Evolutionary conservation across 2,797 vertebrate species (phyloP).

Genomic region (Apodemus agrarius): DNA sequence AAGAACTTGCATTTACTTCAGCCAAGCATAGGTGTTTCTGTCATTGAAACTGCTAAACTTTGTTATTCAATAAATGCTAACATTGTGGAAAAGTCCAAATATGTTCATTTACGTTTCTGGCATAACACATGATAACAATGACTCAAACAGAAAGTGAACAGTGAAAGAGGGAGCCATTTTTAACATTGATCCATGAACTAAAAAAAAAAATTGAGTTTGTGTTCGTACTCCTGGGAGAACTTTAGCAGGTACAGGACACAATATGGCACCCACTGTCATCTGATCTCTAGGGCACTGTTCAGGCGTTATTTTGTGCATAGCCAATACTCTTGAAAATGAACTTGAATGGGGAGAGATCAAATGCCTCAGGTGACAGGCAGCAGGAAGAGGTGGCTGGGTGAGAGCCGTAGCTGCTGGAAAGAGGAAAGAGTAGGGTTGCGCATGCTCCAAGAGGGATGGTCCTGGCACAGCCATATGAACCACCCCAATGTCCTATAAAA

Average conservation of each 20-base stretch:
- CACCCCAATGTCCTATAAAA: neutral
- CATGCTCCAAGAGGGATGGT: neutral
- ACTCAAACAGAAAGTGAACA: neutral
- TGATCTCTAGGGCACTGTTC: neutral
- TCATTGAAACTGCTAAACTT: neutral
- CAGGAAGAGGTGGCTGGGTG: neutral
- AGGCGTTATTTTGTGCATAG: neutral
- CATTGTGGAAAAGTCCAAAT: neutral
- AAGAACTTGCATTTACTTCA: neutral
- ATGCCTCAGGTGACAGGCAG: neutral
- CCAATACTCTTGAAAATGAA: neutral
- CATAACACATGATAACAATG: neutral
- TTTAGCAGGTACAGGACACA: neutral
- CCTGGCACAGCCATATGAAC: neutral
- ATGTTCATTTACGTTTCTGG: neutral
- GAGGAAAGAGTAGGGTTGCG: neutral
- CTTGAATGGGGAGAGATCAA: neutral
- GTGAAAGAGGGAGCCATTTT: neutral
- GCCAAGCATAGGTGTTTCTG: neutral
- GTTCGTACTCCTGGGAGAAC: neutral
- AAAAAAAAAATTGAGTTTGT: neutral
- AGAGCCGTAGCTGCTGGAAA: neutral
- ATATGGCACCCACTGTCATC: neutral
- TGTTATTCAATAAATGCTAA: neutral
- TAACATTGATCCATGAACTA: neutral